These are phyloP conservation scores for Rhagoletis zephyria DNA, from an alignment of 1,140 invertebrate species.

Conservation along the genomic window DNA sequence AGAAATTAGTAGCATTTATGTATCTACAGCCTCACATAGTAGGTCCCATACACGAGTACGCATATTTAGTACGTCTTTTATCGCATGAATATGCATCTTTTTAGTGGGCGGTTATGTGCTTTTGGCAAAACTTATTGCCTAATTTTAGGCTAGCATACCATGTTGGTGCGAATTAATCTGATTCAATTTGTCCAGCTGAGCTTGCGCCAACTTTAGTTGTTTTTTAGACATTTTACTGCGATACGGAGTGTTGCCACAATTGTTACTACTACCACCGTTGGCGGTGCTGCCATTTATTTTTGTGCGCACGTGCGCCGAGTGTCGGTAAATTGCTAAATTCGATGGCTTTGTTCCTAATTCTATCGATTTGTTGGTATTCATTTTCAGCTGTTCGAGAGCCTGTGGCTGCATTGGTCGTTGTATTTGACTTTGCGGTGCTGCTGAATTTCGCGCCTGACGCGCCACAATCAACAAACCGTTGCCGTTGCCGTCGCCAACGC, in stretches of 20 bases:
- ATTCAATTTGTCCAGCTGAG: slow-evolving; percentile 82
- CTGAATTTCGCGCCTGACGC: slow-evolving; percentile 9
- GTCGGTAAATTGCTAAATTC: slow-evolving; percentile 65
- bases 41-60: background rate
- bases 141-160: slow-evolving; percentile 76
- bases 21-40: background rate
- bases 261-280: slow-evolving; percentile 60
- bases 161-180: slow-evolving; percentile 91
- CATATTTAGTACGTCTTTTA: background rate
- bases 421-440: background rate
- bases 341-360: slow-evolving; percentile 55
- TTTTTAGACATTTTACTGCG: slow-evolving; percentile 76
- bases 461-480: slow-evolving; percentile 1
- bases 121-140: background rate
- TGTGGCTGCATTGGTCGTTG: slow-evolving; percentile 53
- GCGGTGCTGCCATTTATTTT: slow-evolving; percentile 52
- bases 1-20: background rate
- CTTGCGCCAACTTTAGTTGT: slow-evolving; percentile 77
- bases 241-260: slow-evolving; percentile 74
- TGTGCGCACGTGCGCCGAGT: slow-evolving; percentile 62
- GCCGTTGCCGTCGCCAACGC: background rate
- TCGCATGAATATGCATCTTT: too few relatives aligned
- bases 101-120: background rate
- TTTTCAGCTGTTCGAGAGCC: slow-evolving; percentile 53
- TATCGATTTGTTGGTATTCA: background rate